Base-by-base conservation (phyloP, 2,888 invertebrate species). In the Clistopyga incitator region DNA sequence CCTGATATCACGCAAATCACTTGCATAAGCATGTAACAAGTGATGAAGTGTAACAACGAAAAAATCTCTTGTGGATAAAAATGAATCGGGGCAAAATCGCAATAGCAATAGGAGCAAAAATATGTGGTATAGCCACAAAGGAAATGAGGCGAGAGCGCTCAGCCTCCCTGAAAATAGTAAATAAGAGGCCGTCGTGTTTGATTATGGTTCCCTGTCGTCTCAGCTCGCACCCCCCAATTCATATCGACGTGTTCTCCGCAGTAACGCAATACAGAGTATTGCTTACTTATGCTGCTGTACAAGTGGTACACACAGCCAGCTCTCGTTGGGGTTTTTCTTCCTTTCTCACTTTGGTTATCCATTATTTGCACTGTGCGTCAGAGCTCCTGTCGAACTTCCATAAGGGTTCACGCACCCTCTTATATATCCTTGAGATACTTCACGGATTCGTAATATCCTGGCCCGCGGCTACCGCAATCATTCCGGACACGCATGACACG, bases 331-430 rank as follows among this genome's bases (percentile, higher is more conserved):
- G 11, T 34, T 78, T 61, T 70, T 71, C 72, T 79, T 18, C 23
- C 68, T 78, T 59, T 61, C 83, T 74, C 81, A 52, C 72, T 74
- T 65, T 74, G 54, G 23, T 65, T 81, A 85, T 87, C 85, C 83
- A 79, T 72, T 89, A 88, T 91, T 91, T 91, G 88, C 87, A 82
- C 87, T 88, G 80, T 88, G 89, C 88, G 90, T 89, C 89, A 88
- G 86, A 86, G 85, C 56, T 74, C 52, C 47, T 23, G 23, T 20
- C 68, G 29, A 54, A 54, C 25, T 47, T 47, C 34, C 11, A 2
- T 6, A 38, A 15, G 10, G 64, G n/a, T 56, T 76, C 59, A 23
- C 65, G 38, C 59, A 34, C 47, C 59, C 61, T 52, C 76, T 67
- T 25, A n/a, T 34, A 20, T 38, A 64, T 34, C 84, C 84, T 86